These are phyloP conservation scores for Apomyelois bistriatella DNA, from an alignment of 2,888 invertebrate genomes.

Conservation along the genomic window DNA sequence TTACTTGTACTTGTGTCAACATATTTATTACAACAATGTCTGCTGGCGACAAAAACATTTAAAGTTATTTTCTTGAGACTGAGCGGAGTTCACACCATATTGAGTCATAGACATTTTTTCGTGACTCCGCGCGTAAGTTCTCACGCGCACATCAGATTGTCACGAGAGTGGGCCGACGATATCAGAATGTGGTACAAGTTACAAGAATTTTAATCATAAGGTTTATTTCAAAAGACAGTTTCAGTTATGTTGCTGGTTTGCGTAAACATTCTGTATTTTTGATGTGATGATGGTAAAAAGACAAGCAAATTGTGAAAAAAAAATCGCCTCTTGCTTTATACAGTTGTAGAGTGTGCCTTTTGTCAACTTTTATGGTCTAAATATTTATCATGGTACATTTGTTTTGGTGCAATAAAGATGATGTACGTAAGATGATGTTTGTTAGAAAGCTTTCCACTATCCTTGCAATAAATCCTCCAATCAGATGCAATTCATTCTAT, in stretches of 20 bases:
- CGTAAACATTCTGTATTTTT: background rate
- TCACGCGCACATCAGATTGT: conserved; percentile 68
- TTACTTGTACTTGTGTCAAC: conserved; percentile 21
- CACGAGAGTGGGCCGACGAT: conserved; percentile 42
- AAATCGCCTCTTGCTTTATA: no score
- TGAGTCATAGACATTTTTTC: conserved; percentile 53
- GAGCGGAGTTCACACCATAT: conserved; percentile 43
- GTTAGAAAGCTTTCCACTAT: no score
- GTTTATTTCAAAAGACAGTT: background rate
- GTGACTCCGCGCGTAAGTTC: conserved; percentile 53
- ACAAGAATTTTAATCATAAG: background rate
- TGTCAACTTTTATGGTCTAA: no score
- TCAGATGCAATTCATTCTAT: no score
- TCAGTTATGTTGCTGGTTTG: background rate
- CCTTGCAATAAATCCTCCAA: no score
- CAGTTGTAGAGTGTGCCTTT: no score
- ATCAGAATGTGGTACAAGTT: conserved; percentile 1
- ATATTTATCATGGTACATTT: no score
- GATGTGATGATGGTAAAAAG: no score
- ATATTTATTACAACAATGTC: background rate
- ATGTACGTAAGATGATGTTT: no score
- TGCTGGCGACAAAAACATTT: conserved; percentile 12
- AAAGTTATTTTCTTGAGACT: conserved; percentile 11
- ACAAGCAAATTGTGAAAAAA: no score
- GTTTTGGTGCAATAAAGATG: no score